Evolutionary conservation across 1,140 invertebrate species (phyloP).

Genomic region (Pararge aegeria): DNA sequence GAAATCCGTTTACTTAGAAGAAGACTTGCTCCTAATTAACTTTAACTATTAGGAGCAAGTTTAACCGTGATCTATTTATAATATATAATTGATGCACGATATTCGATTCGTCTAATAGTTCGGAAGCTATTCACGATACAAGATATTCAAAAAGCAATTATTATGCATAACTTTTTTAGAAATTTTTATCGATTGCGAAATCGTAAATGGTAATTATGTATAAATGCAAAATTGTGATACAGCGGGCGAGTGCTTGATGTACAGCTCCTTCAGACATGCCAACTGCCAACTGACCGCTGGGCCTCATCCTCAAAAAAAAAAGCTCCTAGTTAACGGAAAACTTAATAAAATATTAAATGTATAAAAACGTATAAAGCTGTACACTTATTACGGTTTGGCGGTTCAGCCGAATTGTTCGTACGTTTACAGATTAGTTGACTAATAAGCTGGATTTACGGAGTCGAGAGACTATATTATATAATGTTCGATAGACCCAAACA

Average conservation of each 20-base stretch:
- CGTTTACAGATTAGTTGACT: too few relatives aligned
- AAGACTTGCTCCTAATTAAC: too few relatives aligned
- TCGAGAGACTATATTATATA: too few relatives aligned
- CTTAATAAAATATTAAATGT: too few relatives aligned
- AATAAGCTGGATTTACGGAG: too few relatives aligned
- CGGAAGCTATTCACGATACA: neutral
- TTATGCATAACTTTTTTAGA: slow-evolving; percentile 10
- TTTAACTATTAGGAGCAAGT: neutral
- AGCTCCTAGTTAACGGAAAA: too few relatives aligned
- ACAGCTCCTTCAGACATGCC: neutral
- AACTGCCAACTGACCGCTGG: neutral
- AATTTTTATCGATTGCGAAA: slow-evolving; percentile 11
- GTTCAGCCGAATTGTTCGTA: too few relatives aligned
- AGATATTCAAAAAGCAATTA: neutral
- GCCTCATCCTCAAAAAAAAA: too few relatives aligned
- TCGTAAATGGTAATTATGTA: slow-evolving; percentile 6
- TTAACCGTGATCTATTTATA: neutral
- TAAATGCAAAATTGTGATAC: slow-evolving; percentile 9
- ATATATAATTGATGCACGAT: neutral
- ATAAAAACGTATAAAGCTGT: too few relatives aligned
- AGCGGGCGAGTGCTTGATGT: slow-evolving; percentile 12
- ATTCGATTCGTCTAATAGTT: neutral
- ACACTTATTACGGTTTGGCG: too few relatives aligned
- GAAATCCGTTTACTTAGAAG: too few relatives aligned
- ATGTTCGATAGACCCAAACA: too few relatives aligned